Percentiles rank a stretch among this genome's conserved stretches.
Conservation (phyloP, 2,113 vertebrate genomes). For the Nycticebus coucang region DNA sequence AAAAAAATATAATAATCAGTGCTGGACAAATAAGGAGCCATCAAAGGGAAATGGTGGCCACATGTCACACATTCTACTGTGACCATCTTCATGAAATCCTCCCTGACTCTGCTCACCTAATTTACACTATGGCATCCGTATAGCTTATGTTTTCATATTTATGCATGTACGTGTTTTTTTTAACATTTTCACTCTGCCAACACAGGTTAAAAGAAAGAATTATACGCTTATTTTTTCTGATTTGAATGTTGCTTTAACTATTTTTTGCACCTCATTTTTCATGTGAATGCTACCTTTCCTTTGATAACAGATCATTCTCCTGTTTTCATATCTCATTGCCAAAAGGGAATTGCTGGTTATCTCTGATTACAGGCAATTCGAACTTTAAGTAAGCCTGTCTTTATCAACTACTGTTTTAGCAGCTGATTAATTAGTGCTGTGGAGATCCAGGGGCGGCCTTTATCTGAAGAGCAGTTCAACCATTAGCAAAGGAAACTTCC, state of each 20-base stretch:
- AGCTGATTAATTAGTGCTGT: constrained; percentile 89
- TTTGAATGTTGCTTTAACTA: constrained; percentile 58
- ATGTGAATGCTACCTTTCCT: constrained; percentile 78
- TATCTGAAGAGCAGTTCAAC: constrained; percentile 90
- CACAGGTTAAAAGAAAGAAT: constrained; percentile 54
- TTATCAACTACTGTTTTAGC: constrained; percentile 90
- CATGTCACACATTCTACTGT: not conserved
- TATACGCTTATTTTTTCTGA: constrained; percentile 9
- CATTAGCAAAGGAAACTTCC: constrained; percentile 91
- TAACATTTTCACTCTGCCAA: constrained; percentile 11
- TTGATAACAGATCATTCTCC: constrained; percentile 83
- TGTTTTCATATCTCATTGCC: constrained; percentile 81
- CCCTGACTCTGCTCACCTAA: not conserved
- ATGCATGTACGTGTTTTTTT: not conserved
- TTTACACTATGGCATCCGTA: not conserved
- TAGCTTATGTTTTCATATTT: not conserved
- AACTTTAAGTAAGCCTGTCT: constrained; percentile 87
- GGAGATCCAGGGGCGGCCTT: constrained; percentile 86
- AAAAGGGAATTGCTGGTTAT: constrained; percentile 87
- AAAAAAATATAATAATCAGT: not conserved
- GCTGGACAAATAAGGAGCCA: not conserved
- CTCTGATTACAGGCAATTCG: constrained; percentile 88
- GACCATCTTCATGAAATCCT: not conserved
- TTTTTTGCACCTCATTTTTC: constrained; percentile 75
- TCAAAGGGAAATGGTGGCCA: not conserved